These are phyloP conservation scores for Drosophila chauvacae DNA, from an alignment of 1,140 invertebrate species.

Conservation along the genomic window DNA sequence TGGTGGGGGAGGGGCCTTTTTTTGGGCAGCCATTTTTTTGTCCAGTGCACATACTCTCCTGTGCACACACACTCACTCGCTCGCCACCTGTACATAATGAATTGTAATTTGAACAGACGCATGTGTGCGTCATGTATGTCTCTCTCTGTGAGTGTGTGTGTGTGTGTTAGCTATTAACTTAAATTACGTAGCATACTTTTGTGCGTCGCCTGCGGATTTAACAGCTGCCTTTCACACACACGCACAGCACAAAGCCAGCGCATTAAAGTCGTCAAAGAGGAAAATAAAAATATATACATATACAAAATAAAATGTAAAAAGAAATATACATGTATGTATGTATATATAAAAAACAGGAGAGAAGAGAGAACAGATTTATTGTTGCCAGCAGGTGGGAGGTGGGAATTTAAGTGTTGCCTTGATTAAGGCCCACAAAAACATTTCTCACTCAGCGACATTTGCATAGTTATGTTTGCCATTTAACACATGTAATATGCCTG, in stretches of 20 bases:
- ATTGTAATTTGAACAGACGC: conserved; percentile 80
- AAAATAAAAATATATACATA: not conserved
- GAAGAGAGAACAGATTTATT: conserved; percentile 61
- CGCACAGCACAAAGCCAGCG: conserved; percentile 39
- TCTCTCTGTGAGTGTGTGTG: conserved; percentile 1
- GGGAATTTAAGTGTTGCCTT: conserved; percentile 61
- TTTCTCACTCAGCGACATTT: conserved; percentile 28
- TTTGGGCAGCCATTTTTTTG: not conserved
- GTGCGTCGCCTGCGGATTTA: conserved; percentile 64
- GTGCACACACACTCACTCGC: conserved; percentile 35
- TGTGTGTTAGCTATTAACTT: conserved; percentile 69
- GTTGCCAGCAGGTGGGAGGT: conserved; percentile 46
- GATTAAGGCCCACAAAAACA: conserved; percentile 62
- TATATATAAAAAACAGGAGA: not conserved
- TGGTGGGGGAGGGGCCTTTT: not conserved
- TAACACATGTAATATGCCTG: conserved; percentile 64
- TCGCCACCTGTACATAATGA: conserved; percentile 63
- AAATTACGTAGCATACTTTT: conserved; percentile 80
- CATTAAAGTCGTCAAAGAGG: conserved; percentile 55
- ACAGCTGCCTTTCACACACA: conserved; percentile 38
- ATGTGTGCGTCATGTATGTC: not conserved
- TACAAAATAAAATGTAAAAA: conserved; percentile 1
- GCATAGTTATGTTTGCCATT: conserved; percentile 70
- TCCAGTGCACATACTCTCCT: conserved; percentile 18
- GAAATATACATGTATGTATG: conserved; percentile 1